Evolutionary conservation across 2,888 invertebrate species (phyloP).

Genomic region (Euzophera pinguis): DNA sequence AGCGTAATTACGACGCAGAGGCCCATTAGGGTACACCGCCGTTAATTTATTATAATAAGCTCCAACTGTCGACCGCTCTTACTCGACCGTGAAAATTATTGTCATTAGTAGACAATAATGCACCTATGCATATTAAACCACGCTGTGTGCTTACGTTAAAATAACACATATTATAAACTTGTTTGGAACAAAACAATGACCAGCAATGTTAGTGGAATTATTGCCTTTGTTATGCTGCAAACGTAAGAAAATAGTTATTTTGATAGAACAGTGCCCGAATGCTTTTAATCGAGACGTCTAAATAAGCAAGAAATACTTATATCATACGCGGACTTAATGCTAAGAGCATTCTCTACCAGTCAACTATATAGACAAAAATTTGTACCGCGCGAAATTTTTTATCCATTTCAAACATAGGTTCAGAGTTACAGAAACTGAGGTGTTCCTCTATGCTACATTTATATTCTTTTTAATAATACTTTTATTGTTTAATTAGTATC

Average conservation of each 20-base stretch:
- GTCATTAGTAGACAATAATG: constrained; percentile 61
- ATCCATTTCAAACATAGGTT: no score
- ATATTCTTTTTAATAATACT: no score
- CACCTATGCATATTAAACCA: constrained; percentile 27
- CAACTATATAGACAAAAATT: no score
- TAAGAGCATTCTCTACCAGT: no score
- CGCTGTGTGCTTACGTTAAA: neutral
- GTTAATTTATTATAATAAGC: constrained; percentile 76
- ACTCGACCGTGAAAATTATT: constrained; percentile 72
- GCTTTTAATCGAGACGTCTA: no score
- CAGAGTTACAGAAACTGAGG: no score
- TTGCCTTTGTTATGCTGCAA: neutral
- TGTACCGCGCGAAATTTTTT: no score
- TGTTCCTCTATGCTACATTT: no score
- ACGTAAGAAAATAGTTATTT: neutral
- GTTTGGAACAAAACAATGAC: neutral
- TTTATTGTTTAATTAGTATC: no score
- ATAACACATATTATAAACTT: neutral
- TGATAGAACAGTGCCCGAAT: constrained; percentile 7
- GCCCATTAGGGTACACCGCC: constrained; percentile 63
- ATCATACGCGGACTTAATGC: no score
- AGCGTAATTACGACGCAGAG: constrained; percentile 58
- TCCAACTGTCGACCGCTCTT: constrained; percentile 66
- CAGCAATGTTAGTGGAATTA: neutral
- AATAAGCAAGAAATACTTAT: no score